A percentile compares a stretch with the other conserved stretches of the same genome.
phyloP scores from a whole-genome alignment of 2,113 vertebrate genomes.

The Lasiurus borealis region DNA sequence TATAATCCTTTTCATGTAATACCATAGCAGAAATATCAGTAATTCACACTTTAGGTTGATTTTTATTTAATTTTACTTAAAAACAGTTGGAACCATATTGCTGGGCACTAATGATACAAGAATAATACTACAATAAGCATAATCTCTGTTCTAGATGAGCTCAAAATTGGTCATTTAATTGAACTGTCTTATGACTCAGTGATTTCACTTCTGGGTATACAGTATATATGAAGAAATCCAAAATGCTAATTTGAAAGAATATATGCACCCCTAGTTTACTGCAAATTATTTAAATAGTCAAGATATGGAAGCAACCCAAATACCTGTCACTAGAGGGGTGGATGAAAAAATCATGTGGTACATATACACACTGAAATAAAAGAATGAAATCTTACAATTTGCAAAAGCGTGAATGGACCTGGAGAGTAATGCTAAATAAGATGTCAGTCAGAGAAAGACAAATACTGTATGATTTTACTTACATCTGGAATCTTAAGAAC shows the following conservation, averaged over 20 bases:
- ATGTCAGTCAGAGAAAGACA: not conserved
- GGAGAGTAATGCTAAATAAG: not conserved
- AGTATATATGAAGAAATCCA: not conserved
- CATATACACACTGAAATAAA: not conserved
- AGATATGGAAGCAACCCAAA: not conserved
- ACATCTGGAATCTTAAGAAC: not conserved
- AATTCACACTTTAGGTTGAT: not conserved
- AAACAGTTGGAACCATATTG: not conserved
- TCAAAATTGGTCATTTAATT: not conserved
- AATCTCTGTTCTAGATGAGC: not conserved
- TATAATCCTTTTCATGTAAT: not conserved
- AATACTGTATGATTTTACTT: not conserved
- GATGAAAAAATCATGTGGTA: not conserved
- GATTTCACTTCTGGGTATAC: not conserved
- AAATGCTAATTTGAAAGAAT: not conserved
- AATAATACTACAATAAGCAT: not conserved
- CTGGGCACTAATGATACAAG: not conserved
- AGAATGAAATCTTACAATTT: not conserved
- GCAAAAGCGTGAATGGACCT: not conserved
- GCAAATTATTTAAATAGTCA: not conserved
- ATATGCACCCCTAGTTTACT: not conserved
- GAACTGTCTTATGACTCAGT: not conserved
- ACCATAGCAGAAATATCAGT: not conserved
- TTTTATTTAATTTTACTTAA: slow-evolving; percentile 16
- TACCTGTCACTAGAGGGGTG: not conserved